Conservation (phyloP, 2,113 vertebrate genomes). For the Campylorhamphus procurvoides region DNA sequence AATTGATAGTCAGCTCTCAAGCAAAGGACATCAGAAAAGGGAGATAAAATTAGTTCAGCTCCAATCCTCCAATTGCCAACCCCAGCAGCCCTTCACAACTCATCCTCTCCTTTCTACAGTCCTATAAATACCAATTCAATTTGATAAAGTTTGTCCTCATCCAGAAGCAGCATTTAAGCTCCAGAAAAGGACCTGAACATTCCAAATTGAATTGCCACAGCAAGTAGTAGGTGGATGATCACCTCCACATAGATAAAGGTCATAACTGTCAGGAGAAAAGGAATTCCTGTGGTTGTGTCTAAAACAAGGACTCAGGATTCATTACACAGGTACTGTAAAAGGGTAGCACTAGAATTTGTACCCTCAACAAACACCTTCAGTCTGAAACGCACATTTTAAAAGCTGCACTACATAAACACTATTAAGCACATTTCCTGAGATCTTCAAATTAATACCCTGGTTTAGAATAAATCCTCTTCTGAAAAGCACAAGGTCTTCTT, state of each 20-base stretch:
- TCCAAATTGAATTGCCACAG: neutral
- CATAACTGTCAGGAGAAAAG: neutral
- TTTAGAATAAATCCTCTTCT: neutral
- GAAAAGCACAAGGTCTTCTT: neutral
- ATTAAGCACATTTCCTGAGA: neutral
- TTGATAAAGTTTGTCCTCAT: neutral
- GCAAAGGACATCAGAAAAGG: neutral
- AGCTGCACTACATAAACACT: neutral
- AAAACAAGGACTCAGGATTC: neutral
- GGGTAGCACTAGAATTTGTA: neutral
- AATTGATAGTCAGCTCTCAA: neutral
- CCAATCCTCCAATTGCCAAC: neutral
- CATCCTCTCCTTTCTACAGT: neutral
- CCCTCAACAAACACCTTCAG: neutral
- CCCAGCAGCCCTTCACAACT: neutral
- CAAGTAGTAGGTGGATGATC: neutral
- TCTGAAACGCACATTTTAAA: neutral
- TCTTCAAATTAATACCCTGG: neutral
- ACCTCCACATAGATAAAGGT: neutral
- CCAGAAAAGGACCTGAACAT: neutral
- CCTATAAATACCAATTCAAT: neutral
- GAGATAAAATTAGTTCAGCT: fast-evolving
- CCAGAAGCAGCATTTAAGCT: neutral
- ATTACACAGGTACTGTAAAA: neutral
- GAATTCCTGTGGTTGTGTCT: neutral